Conservation (phyloP, 2,113 vertebrate species). For the Xiphorhynchus elegans region DNA sequence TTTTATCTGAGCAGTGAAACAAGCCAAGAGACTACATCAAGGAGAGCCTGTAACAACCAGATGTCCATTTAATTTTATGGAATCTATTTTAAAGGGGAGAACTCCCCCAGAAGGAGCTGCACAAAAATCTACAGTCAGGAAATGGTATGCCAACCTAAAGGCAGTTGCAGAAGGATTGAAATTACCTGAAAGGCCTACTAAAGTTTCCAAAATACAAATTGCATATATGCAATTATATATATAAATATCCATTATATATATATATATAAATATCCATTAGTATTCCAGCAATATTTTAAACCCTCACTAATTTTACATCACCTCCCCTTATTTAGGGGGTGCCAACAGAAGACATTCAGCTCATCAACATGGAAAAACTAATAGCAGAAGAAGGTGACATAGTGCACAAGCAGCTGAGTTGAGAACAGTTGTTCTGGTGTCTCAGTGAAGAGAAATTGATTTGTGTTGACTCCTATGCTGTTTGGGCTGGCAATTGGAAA, state of each 20-base stretch:
- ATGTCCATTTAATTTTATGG: not conserved
- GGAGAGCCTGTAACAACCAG: not conserved
- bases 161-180: not conserved
- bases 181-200: not conserved
- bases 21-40: not conserved
- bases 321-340: not conserved
- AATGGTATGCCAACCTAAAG: not conserved
- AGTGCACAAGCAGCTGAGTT: not conserved
- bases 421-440: not conserved
- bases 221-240: no score
- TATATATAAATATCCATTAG: not conserved
- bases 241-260: not conserved
- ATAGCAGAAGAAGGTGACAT: not conserved
- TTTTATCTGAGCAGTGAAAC: not conserved
- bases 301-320: not conserved
- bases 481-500: not conserved
- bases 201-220: not conserved
- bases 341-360: not conserved
- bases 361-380: not conserved
- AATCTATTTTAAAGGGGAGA: not conserved
- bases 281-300: not conserved
- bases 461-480: not conserved
- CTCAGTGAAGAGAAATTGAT: not conserved
- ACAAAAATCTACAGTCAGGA: not conserved
- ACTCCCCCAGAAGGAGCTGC: not conserved